phyloP scores from a whole-genome alignment of 2,797 vertebrate genomes.

The Austrolebias charrua region DNA sequence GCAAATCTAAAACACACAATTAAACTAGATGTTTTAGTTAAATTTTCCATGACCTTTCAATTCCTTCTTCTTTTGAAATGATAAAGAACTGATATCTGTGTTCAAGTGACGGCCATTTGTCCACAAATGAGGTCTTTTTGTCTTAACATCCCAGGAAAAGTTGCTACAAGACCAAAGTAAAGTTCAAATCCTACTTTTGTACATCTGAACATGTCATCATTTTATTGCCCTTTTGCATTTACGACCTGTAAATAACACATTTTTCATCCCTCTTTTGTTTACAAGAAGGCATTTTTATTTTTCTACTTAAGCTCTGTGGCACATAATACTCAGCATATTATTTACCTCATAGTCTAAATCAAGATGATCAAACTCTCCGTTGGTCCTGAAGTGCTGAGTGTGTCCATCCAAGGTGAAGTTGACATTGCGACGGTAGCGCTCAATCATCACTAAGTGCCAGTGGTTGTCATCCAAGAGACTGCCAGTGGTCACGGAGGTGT shows the following conservation, averaged over 20 bases:
- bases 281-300: not conserved
- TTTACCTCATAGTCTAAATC: constrained; percentile 96
- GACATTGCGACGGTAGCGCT: constrained; percentile 92
- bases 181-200: no score
- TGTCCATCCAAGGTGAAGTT: constrained; percentile 95
- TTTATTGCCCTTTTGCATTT: no score
- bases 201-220: no score
- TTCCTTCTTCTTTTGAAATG: constrained; percentile 6
- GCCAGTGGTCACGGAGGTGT: constrained; percentile 91
- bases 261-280: not conserved
- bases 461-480: constrained; percentile 96
- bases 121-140: not conserved
- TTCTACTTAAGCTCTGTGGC: not conserved
- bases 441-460: constrained; percentile 93
- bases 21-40: constrained; percentile 20
- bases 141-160: not conserved
- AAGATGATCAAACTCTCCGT: constrained; percentile 96
- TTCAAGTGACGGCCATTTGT: constrained; percentile 6
- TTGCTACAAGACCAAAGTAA: not conserved
- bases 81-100: not conserved
- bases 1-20: constrained; percentile 4
- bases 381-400: constrained; percentile 93
- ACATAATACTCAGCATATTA: not conserved
- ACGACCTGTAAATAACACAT: not conserved
- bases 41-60: not conserved